These are phyloP conservation scores for Netelia virgata DNA, from an alignment of 2,888 invertebrate species.

Conservation along the genomic window DNA sequence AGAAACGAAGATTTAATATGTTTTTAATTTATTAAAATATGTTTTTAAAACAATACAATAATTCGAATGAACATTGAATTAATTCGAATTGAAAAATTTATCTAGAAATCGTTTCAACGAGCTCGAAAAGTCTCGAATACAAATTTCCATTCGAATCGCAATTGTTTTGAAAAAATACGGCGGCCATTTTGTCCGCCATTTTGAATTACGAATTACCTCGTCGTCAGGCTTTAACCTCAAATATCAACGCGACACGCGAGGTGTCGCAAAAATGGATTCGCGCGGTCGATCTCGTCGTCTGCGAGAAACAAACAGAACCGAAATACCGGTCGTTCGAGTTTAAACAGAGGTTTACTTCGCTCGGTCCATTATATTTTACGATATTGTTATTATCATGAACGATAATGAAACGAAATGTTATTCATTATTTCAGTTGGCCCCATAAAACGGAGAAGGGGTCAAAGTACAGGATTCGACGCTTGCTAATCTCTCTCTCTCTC, in stretches of 20 bases:
- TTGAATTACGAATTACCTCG: neutral
- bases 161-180: neutral
- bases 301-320: too few species aligned
- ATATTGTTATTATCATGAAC: neutral
- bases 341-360: neutral
- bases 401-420: constrained; percentile 1
- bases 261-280: neutral
- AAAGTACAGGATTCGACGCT: neutral
- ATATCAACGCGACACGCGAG: neutral
- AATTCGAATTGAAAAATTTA: too few species aligned
- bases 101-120: too few species aligned
- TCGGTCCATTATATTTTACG: neutral
- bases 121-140: neutral
- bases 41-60: neutral
- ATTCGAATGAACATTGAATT: neutral
- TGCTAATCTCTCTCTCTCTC: neutral
- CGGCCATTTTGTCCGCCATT: neutral
- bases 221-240: neutral
- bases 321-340: too few species aligned
- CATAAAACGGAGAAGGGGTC: neutral
- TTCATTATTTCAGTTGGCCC: too few species aligned
- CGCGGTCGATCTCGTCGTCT: neutral
- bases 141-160: neutral
- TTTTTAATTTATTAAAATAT: neutral
- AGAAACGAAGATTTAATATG: neutral